Percentiles rank a stretch among this genome's conserved stretches.
phyloP scores from a whole-genome alignment of 92 coral and sea anemone genomes.

The Epizoanthus stellaris region DNA sequence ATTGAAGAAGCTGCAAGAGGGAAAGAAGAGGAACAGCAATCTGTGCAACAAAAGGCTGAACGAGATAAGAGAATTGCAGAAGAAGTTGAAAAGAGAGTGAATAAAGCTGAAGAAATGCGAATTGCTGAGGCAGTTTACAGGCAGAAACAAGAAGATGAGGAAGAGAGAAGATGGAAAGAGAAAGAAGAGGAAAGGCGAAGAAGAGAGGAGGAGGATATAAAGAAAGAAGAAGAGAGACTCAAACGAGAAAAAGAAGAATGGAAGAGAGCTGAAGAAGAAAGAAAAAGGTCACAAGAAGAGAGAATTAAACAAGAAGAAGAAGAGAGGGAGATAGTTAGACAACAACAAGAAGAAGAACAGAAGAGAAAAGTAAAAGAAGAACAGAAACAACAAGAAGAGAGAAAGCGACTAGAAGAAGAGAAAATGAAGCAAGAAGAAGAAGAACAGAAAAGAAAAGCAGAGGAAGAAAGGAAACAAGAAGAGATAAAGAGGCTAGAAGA shows the following conservation, averaged over 20 bases:
- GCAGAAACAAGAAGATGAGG: slow-evolving; percentile 2
- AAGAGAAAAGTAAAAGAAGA: not conserved
- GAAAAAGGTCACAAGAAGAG: not conserved
- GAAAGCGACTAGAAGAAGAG: not conserved
- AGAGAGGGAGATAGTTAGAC: not conserved
- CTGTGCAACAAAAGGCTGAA: not conserved
- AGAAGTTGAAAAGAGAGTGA: not conserved
- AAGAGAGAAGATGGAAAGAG: not conserved
- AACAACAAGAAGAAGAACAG: not conserved
- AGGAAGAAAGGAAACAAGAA: not conserved
- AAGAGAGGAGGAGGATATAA: not conserved
- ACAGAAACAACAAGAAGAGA: not conserved
- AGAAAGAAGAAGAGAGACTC: too few species aligned
- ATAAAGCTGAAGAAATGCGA: slow-evolving; percentile 1
- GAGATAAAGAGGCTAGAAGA: not conserved
- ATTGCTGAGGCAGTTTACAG: not conserved
- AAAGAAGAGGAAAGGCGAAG: not conserved
- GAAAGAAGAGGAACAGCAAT: not conserved
- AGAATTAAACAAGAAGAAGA: slow-evolving; percentile 2
- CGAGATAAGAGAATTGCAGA: not conserved
- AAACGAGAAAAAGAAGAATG: not conserved
- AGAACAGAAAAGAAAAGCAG: not conserved
- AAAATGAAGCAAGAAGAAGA: not conserved
- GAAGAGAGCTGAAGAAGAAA: not conserved
- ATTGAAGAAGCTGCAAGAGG: not conserved